Conservation (phyloP, 1,140 invertebrate species). For the Ylistrum balloti region DNA sequence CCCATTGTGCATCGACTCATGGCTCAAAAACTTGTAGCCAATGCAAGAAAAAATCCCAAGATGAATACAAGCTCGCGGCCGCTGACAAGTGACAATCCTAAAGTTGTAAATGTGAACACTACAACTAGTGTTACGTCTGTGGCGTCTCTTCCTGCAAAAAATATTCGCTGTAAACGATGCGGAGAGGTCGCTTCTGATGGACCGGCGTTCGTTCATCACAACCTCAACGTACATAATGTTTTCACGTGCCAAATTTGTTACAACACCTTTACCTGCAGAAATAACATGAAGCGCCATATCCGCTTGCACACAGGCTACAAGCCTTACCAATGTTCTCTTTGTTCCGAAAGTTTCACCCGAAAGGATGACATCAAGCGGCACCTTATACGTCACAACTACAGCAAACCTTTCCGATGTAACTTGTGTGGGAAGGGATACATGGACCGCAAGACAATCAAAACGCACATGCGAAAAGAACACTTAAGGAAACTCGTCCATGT, state of each 20-base stretch:
- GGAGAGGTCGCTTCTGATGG: constrained; percentile 60
- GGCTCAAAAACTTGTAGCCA: background rate
- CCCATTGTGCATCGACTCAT: constrained; percentile 7
- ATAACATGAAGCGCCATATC: constrained; percentile 94
- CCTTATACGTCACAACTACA: constrained; percentile 84
- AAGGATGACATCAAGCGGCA: constrained; percentile 87
- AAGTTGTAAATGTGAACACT: constrained; percentile 35
- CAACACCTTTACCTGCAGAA: constrained; percentile 74
- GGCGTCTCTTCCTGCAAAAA: constrained; percentile 46
- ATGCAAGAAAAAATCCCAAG: background rate
- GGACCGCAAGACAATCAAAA: constrained; percentile 72
- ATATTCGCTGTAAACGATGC: constrained; percentile 72
- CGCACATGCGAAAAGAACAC: constrained; percentile 75
- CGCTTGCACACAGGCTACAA: constrained; percentile 82
- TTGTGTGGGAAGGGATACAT: constrained; percentile 74
- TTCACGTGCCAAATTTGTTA: constrained; percentile 74
- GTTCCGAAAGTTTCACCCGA: constrained; percentile 89
- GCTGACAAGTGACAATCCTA: constrained; percentile 36
- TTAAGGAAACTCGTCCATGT: constrained; percentile 68
- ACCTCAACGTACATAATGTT: constrained; percentile 66
- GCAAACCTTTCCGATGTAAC: constrained; percentile 73
- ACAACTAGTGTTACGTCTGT: constrained; percentile 48
- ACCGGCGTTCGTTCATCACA: constrained; percentile 69
- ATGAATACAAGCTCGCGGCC: background rate
- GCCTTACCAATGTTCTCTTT: constrained; percentile 83